A percentile compares a stretch with the other conserved stretches of the same genome.
Evolutionary conservation across 2,797 vertebrate species (phyloP).

Genomic region (Dendrocincla fuliginosa): DNA sequence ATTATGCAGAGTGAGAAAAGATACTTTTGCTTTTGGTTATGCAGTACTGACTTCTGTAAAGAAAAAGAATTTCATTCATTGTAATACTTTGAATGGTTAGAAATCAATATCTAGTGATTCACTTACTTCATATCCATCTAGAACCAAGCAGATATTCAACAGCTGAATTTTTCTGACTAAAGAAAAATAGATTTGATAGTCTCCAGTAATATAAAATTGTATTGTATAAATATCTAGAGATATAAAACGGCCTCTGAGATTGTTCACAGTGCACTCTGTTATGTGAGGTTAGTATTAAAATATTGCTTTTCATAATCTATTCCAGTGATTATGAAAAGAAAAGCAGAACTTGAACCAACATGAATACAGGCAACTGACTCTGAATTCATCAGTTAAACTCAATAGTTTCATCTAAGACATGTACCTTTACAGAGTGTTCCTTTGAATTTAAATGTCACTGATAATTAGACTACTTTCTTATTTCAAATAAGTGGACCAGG

Average conservation of each 20-base stretch:
- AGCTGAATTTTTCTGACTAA: conserved; percentile 30
- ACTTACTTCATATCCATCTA: neutral
- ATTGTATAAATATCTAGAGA: conserved; percentile 8
- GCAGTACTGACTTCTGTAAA: neutral
- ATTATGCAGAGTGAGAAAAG: neutral
- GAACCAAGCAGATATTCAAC: neutral
- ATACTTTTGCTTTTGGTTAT: neutral
- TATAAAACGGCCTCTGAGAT: conserved; percentile 10
- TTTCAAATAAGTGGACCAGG: neutral
- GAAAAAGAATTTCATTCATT: neutral
- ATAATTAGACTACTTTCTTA: neutral
- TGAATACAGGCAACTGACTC: neutral
- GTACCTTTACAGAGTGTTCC: neutral
- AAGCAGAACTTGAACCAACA: neutral
- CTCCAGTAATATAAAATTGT: neutral
- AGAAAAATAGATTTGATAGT: neutral
- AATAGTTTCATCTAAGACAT: neutral
- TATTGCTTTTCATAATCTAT: conserved; percentile 7
- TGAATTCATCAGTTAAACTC: neutral
- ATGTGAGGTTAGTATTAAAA: conserved; percentile 1
- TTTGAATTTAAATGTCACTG: neutral
- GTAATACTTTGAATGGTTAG: neutral
- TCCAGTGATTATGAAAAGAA: neutral
- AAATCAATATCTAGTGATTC: conserved; percentile 12
- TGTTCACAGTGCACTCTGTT: conserved; percentile 3